Percentiles rank a stretch among this genome's conserved stretches.
phyloP scores from a whole-genome alignment of 1,140 invertebrate species.

The Chelonus insularis region DNA sequence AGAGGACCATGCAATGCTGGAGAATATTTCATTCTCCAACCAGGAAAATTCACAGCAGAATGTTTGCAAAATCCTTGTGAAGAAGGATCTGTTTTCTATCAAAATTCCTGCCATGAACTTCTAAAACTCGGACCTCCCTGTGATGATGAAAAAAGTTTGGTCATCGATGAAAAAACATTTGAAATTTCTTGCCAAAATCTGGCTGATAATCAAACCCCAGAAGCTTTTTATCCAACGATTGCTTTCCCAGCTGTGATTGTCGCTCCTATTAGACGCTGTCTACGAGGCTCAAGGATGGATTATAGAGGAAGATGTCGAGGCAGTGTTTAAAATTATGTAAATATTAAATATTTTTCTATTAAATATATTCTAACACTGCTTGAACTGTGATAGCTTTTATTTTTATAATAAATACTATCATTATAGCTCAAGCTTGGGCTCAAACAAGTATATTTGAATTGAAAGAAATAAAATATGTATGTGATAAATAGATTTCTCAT shows the following conservation, averaged over 20 bases:
- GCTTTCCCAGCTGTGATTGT: too few species aligned
- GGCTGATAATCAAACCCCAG: conserved; percentile 9
- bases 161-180: conserved; percentile 6
- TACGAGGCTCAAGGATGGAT: neutral
- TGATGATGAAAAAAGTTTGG: neutral
- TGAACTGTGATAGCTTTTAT: too few species aligned
- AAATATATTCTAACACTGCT: too few species aligned
- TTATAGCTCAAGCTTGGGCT: too few species aligned
- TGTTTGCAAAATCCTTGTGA: conserved; percentile 13
- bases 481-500: too few species aligned
- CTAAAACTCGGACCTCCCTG: conserved; percentile 8
- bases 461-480: too few species aligned
- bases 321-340: neutral
- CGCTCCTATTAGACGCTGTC: neutral
- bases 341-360: too few species aligned
- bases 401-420: too few species aligned
- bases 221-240: too few species aligned
- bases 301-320: conserved; percentile 10
- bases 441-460: too few species aligned
- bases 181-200: neutral
- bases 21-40: neutral
- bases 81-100: neutral
- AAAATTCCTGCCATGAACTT: conserved; percentile 4
- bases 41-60: neutral
- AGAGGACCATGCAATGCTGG: conserved; percentile 8